These are phyloP conservation scores for Stenolophus ochropezus DNA, from an alignment of 2,888 invertebrate genomes.

Conservation along the genomic window DNA sequence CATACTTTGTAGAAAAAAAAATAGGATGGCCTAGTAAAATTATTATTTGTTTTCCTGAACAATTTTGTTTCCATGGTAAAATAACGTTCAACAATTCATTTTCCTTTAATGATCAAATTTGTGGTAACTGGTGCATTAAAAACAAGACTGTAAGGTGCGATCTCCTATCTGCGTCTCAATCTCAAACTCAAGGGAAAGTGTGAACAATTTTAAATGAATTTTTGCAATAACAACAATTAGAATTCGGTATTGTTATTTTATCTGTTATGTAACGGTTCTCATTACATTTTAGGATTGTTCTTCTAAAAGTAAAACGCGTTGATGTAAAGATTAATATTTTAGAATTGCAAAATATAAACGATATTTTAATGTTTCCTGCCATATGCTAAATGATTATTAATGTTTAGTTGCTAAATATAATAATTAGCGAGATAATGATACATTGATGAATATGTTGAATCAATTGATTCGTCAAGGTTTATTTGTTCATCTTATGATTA, in stretches of 20 bases:
- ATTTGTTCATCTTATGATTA: not conserved
- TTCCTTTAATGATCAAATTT: not conserved
- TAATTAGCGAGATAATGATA: slow-evolving; percentile 3
- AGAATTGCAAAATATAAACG: slow-evolving; percentile 3
- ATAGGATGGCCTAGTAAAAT: too few species aligned
- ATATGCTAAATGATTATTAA: not conserved
- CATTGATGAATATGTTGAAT: not conserved
- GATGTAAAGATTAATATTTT: slow-evolving; percentile 2
- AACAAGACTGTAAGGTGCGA: not conserved
- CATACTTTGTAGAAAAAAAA: too few species aligned
- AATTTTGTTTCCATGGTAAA: too few species aligned
- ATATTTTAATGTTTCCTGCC: slow-evolving; percentile 4
- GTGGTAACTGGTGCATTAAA: not conserved
- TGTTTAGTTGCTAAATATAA: slow-evolving; percentile 15
- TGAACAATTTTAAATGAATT: slow-evolving; percentile 45
- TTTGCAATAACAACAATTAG: slow-evolving; percentile 20
- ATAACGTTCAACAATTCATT: too few species aligned
- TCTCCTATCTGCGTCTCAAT: not conserved
- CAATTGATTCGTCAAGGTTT: slow-evolving; percentile 3
- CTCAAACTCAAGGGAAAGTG: slow-evolving; percentile 38
- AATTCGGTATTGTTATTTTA: slow-evolving; percentile 9
- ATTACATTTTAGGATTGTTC: slow-evolving; percentile 18
- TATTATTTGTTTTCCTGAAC: too few species aligned
- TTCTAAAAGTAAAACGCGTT: not conserved
- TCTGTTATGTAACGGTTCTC: slow-evolving; percentile 22